Base-by-base conservation (phyloP, 1,140 invertebrate species). In the roundworm (Caenorhabditis elegans) region DNA sequence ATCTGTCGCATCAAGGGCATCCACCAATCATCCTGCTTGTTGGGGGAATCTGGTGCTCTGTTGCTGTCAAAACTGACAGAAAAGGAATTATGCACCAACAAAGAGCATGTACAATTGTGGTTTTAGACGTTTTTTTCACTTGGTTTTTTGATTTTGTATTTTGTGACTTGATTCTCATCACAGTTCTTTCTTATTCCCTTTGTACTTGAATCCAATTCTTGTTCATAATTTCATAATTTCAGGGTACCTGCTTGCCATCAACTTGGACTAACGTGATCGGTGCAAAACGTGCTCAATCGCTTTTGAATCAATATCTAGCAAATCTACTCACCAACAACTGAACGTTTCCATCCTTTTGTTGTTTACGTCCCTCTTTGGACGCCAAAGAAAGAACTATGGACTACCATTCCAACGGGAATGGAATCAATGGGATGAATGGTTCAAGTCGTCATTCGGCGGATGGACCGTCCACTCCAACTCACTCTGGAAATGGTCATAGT, bases 21-120 rank as follows among this genome's bases (percentile, higher is more conserved):
- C 60, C 17, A 70, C 60, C 60, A 70, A 70, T 70, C 60, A 70
- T 70, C 43, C n/a, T 31, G 22, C 36, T 34, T 60, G 53, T 70
- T 31, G 34, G n/a, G 34, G 22, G 34, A 39, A 39, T 70, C 60
- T 39, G 6, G 4, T 22, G 60, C 28, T 6, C 5, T 19, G 1
- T 3, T 60, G 28, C 53, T 60, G 28, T 0, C 3, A 34, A 3
- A 28, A 22, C 15, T n/a, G 31, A 60, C 53, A 11, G 13, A 60
- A 60, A 60, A 60, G 26, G 26, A 60, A 60, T 34, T 34, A 31
- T 34, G 24, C 53, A 34, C 34, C 60, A 3, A 26, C 34, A 19
- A 39, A 24, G 34, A 70, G 17, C 53, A 60, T 11, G 34, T 26
- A 60, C 31, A 31, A 13, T 31, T 60, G 34, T 60, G 13, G 15